Evolutionary conservation across 2,797 vertebrate species (phyloP), one percentile per base, ranked within the genome.

Genomic region (Xenopus petersii): DNA sequence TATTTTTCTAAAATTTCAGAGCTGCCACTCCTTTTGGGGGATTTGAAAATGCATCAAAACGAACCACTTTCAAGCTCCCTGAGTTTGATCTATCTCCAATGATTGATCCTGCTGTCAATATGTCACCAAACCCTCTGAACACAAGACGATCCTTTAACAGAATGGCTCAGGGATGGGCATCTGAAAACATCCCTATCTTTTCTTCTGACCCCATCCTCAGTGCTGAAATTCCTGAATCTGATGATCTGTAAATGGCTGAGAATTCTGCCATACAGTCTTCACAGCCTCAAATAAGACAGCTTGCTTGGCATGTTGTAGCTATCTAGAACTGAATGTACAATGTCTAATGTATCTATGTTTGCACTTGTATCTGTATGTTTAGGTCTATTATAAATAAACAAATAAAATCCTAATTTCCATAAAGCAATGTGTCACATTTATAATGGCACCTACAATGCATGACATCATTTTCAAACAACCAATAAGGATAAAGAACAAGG

Each of bases 21-120:
- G 94, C 98, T 80, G 97, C 97, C 10, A 96, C 91, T 71, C 97
- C 97, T 5, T 99, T 98, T 56, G 93, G 97, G 54, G 97, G 96
- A 70, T 99, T 98, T 84, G 87, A 92, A 85, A 93, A 90, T 82
- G 88, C 93, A 77, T 91, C 94, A 67, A 92, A 90, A 83, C 84
- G 94, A 81, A 96, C 88, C 49, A 89, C 90, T 79, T 87, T 92
- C 87, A 94, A 92, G 74, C 73, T 91, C 56, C 82, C 91, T 54
- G 91, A 93, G 81, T 84, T 89, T 74, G 94, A 97, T 11, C 74
- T 86, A 21, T 83, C 92, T 73, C 87, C 90, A 12, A 82, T 92
- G 65, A 87, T 86, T 48, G 85, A 90, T 72, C 93, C 91, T 21
- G 90, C 82, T 75, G 89, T 89, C 83, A 88, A 90, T 47, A 90